Percentiles rank a stretch among this genome's conserved stretches.
phyloP scores from a whole-genome alignment of 2,888 invertebrate genomes.

The Elegia similella region DNA sequence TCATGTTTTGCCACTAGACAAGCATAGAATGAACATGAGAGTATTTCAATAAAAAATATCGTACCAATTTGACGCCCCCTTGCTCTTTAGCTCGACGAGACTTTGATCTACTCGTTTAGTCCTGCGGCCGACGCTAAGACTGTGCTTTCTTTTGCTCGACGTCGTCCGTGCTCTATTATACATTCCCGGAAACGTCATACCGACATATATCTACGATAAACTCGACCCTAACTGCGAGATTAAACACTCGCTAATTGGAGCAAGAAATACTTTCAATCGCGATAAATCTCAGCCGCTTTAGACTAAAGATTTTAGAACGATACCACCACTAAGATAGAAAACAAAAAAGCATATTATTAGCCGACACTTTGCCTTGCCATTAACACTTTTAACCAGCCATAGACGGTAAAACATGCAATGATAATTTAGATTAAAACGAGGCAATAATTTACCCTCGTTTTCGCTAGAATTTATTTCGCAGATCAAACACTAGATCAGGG shows the following conservation, averaged over 20 bases:
- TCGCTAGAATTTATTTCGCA: conserved; percentile 13
- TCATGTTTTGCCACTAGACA: too few species aligned
- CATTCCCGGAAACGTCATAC: conserved; percentile 47
- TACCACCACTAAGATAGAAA: conserved; percentile 11
- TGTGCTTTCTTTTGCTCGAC: conserved; percentile 23
- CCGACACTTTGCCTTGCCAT: conserved; percentile 13
- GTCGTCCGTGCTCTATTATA: conserved; percentile 44
- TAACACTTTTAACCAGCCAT: conserved; percentile 13
- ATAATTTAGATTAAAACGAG: conserved; percentile 15
- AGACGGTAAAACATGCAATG: conserved; percentile 18
- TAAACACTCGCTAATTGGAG: conserved; percentile 16
- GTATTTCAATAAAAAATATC: too few species aligned
- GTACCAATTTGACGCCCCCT: too few species aligned
- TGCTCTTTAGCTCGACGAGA: too few species aligned
- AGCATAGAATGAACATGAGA: too few species aligned
- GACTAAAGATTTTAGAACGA: conserved; percentile 15
- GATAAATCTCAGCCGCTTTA: conserved; percentile 12
- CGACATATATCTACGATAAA: conserved; percentile 30
- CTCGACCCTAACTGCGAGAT: conserved; percentile 8
- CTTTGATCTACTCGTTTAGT: too few species aligned
- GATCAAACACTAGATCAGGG: conserved; percentile 15
- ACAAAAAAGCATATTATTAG: conserved; percentile 15
- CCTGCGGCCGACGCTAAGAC: not conserved
- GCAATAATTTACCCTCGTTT: conserved; percentile 16
- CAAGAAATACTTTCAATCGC: conserved; percentile 17